Conservation (phyloP, 2,888 invertebrate genomes). For the Drosophila putrida region DNA sequence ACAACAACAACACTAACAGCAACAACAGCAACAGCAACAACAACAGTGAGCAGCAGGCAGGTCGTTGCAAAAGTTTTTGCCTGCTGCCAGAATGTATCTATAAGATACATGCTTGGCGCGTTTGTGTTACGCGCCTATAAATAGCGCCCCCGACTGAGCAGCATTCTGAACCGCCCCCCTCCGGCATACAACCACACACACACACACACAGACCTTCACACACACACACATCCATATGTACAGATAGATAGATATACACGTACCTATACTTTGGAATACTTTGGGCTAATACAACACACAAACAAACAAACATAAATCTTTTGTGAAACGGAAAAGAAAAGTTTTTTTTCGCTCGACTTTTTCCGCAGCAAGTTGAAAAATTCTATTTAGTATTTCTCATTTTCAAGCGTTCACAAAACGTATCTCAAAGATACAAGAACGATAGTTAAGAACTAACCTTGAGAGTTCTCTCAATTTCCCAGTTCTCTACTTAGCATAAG, state of each 20-base stretch:
- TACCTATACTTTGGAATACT: constrained; percentile 46
- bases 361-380: constrained; percentile 9
- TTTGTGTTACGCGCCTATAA: constrained; percentile 76
- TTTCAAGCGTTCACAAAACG: constrained; percentile 21
- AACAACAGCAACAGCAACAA: constrained; percentile 23
- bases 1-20: constrained; percentile 25
- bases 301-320: constrained; percentile 63
- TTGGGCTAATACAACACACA: constrained; percentile 59
- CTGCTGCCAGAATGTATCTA: constrained; percentile 65
- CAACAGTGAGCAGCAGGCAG: constrained; percentile 20
- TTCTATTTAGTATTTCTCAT: constrained; percentile 20
- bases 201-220: constrained; percentile 6
- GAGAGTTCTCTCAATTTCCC: constrained; percentile 21
- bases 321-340: constrained; percentile 53
- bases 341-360: constrained; percentile 19
- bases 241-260: constrained; percentile 21
- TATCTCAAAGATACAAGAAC: constrained; percentile 26
- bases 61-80: constrained; percentile 68
- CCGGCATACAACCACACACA: constrained; percentile 4
- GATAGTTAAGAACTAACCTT: constrained; percentile 46
- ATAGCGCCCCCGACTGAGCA: constrained; percentile 67
- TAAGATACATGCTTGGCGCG: constrained; percentile 65
- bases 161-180: constrained; percentile 45
- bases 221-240: neutral
- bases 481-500: constrained; percentile 39